Evolutionary conservation across 2,113 vertebrate species (phyloP).

Genomic region (Equus przewalskii): DNA sequence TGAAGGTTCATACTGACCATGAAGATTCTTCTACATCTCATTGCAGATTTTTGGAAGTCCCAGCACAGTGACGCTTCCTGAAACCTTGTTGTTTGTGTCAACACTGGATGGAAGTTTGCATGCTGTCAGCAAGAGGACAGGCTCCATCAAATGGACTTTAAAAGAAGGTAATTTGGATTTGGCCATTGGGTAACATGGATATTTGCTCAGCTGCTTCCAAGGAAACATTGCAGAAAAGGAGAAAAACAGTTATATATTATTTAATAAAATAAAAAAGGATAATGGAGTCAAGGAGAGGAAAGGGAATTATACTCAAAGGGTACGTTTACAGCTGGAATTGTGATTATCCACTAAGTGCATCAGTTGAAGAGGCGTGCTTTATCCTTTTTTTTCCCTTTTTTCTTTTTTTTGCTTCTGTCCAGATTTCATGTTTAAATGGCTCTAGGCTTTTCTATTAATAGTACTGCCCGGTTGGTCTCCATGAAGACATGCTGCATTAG

Average conservation of each 20-base stretch:
- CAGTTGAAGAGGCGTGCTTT: not conserved
- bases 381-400: not conserved
- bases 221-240: slow-evolving; percentile 32
- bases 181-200: not conserved
- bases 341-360: not conserved
- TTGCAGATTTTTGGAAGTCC: slow-evolving; percentile 89
- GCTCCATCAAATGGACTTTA: slow-evolving; percentile 98
- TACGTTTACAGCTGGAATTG: not conserved
- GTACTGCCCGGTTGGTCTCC: slow-evolving; percentile 53
- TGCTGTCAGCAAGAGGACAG: slow-evolving; percentile 97
- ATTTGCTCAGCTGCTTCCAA: slow-evolving; percentile 4
- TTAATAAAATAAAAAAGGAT: slow-evolving; percentile 37
- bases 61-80: slow-evolving; percentile 95
- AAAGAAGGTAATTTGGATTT: slow-evolving; percentile 94
- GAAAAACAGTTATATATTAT: not conserved
- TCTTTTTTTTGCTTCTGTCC: not conserved
- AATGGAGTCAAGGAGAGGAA: slow-evolving; percentile 32
- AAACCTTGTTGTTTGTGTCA: slow-evolving; percentile 97
- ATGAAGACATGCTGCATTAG: slow-evolving; percentile 38
- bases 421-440: slow-evolving; percentile 19
- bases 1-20: not conserved
- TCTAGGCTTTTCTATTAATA: slow-evolving; percentile 60
- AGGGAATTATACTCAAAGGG: not conserved
- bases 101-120: slow-evolving; percentile 98
- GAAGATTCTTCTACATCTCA: not conserved